These are phyloP conservation scores for Strigamia crassipes DNA, from an alignment of 2,888 invertebrate genomes.

Conservation along the genomic window DNA sequence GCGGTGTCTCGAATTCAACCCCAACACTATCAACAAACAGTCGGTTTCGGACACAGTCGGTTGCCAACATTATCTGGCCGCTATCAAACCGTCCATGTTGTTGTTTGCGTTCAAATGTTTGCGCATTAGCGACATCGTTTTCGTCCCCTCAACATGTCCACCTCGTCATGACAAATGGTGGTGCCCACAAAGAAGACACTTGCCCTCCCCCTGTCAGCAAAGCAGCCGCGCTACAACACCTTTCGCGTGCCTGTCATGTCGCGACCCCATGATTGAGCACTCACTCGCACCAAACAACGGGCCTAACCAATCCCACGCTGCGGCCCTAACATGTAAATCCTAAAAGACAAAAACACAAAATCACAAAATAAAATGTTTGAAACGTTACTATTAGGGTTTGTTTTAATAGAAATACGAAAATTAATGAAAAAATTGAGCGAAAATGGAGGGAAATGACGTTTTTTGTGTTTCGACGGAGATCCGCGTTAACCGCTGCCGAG, in stretches of 20 bases:
- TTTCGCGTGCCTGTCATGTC: conserved; percentile 21
- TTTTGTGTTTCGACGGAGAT: too few relatives aligned
- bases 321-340: too few relatives aligned
- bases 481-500: too few relatives aligned
- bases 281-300: not conserved
- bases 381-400: too few relatives aligned
- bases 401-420: too few relatives aligned
- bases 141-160: not conserved
- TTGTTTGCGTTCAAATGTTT: not conserved
- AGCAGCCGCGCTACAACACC: not conserved
- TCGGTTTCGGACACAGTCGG: too few relatives aligned
- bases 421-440: too few relatives aligned
- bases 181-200: not conserved
- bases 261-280: not conserved
- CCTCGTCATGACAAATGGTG: not conserved
- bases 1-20: too few relatives aligned
- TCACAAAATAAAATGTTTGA: too few relatives aligned
- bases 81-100: not conserved
- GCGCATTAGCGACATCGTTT: not conserved
- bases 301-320: not conserved
- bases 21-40: too few relatives aligned
- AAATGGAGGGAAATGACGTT: too few relatives aligned
- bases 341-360: too few relatives aligned
- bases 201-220: conserved; percentile 14
- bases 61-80: not conserved